Evolutionary conservation across 2,797 vertebrate genomes (phyloP), one percentile per base, ranked within the genome.

Genomic region (Falco peregrinus): DNA sequence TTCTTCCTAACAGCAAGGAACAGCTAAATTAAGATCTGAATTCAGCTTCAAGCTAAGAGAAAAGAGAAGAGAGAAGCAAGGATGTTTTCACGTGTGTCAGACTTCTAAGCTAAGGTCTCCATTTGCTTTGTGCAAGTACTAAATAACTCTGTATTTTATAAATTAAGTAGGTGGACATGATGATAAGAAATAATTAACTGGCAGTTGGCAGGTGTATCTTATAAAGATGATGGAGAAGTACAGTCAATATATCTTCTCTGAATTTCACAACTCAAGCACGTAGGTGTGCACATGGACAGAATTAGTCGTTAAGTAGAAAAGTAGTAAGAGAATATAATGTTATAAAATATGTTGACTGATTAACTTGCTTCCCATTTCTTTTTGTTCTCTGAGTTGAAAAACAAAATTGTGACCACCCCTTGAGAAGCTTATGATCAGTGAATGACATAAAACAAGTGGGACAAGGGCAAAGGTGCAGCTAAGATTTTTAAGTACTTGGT

Each of bases 121-220:
- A 88, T 76, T 87, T 61, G 45, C 87, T 94, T 95, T 95, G 69
- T 93, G 76, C 80, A 87, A 93, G 82, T 35, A 88, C 89, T 89
- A 96, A 94, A 89, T 94, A 95, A 94, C 47, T 71, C 71, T 85
- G 11, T 93, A 89, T 94, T 93, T 93, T 95, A 93, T 94, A 95
- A 94, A 95, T 90, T 75, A 91, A 84, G 95, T 95, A 96, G 94
- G 94, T 93, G 85, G 85, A 93, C 91, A 90, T 14, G 26, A 94
- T 91, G 76, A 84, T 94, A 94, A 94, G 90, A 90, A 96, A 92
- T 94, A 90, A 92, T 94, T 90, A 95, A 92, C 48, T 93, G 87
- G 37, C 60, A 93, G 87, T 87, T 95, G 94, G 75, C 93, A 96
- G 80, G 85, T 88, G 35, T 93, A 89, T 59, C 84, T 91, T 80